Conservation (phyloP, 2,113 vertebrate species). For the Protobothrops mucrosquamatus region DNA sequence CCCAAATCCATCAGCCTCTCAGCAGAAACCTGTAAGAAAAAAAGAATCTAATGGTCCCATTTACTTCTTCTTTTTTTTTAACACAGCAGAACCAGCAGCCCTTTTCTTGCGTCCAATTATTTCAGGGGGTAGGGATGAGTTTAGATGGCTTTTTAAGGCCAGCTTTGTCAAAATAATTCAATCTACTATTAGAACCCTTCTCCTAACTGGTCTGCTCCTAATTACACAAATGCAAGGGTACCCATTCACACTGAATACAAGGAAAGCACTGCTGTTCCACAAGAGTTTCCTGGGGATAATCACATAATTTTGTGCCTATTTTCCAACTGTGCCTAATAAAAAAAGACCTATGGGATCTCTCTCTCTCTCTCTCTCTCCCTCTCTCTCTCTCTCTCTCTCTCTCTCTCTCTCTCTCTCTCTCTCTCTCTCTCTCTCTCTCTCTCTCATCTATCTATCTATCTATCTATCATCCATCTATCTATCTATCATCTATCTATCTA, state of each 20-base stretch:
- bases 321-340: not conserved
- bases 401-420: no score
- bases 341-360: not conserved
- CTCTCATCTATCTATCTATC: no score
- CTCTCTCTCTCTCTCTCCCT: not conserved
- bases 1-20: constrained; percentile 36
- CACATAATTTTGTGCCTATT: not conserved
- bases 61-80: constrained; percentile 11
- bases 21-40: constrained; percentile 25
- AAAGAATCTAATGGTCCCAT: constrained; percentile 27
- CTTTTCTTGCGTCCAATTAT: not conserved
- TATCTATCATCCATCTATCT: no score
- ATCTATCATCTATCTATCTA: no score
- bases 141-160: constrained; percentile 18
- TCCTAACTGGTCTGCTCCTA: constrained; percentile 27
- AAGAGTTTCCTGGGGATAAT: not conserved
- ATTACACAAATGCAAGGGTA: not conserved
- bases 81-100: constrained; percentile 19
- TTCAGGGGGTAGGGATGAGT: not conserved
- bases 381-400: not conserved
- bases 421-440: no score
- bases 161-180: constrained; percentile 18
- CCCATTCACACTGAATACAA: not conserved
- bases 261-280: not conserved
- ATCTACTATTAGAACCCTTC: constrained; percentile 22